Percentiles rank a stretch among this genome's conserved stretches.
Conservation (phyloP, 2,797 vertebrate genomes). For the Buphagus erythrorhynchus region DNA sequence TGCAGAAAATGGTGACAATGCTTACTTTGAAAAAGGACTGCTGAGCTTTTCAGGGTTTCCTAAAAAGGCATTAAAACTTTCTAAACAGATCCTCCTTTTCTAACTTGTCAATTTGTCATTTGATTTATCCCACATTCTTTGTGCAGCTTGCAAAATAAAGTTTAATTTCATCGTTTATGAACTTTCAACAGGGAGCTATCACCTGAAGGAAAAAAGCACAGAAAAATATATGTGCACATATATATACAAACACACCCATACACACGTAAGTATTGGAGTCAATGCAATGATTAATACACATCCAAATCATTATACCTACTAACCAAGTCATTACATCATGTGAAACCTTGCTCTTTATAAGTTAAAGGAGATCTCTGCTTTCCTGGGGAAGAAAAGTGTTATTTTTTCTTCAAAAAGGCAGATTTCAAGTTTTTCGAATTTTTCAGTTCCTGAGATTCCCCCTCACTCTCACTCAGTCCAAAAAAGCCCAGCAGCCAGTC, state of each 20-base stretch:
- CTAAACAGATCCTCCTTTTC: not conserved
- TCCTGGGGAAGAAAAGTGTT: not conserved
- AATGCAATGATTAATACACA: not conserved
- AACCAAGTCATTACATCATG: not conserved
- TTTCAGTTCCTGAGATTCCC: not conserved
- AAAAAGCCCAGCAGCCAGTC: not conserved
- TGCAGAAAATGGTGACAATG: rapidly evolving
- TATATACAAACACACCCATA: not conserved
- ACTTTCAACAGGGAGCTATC: not conserved
- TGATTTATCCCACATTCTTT: not conserved
- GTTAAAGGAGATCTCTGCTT: not conserved
- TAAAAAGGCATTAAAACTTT: not conserved
- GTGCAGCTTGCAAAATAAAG: not conserved
- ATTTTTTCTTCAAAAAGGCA: not conserved
- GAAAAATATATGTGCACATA: not conserved
- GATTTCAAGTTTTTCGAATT: not conserved
- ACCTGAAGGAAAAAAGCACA: not conserved
- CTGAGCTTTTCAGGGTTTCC: not conserved
- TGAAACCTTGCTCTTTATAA: not conserved
- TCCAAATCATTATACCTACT: not conserved
- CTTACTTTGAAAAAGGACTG: not conserved
- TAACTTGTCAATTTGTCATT: not conserved
- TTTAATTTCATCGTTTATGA: not conserved
- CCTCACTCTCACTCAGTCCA: not conserved
- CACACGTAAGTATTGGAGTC: rapidly evolving